These are phyloP conservation scores for Actenoides hombroni DNA, from an alignment of 2,113 vertebrate species.

Conservation along the genomic window DNA sequence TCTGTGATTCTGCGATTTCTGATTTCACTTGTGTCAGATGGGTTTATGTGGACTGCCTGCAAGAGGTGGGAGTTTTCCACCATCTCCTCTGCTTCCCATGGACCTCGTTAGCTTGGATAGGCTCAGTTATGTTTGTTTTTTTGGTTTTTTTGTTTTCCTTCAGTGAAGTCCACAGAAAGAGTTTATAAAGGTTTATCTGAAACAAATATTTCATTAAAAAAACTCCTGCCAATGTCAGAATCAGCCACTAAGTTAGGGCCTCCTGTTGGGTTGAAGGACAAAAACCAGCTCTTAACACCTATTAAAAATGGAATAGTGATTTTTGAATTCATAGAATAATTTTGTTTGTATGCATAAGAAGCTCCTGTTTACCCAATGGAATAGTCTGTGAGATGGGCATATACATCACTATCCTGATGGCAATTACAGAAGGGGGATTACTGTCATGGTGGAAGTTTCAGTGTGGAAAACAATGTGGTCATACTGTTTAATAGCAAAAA, in stretches of 20 bases:
- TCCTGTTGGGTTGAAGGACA: neutral
- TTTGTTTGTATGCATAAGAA: neutral
- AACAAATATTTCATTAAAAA: neutral
- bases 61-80: neutral
- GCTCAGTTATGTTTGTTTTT: neutral
- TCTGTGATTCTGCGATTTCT: too few species aligned
- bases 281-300: neutral
- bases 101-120: neutral
- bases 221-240: neutral
- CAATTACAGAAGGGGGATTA: neutral
- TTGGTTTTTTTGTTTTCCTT: too few species aligned
- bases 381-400: neutral
- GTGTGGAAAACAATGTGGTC: neutral
- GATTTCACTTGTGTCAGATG: too few species aligned
- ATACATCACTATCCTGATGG: neutral
- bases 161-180: neutral
- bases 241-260: neutral
- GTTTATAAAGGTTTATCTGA: neutral
- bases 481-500: fast-evolving
- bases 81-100: neutral
- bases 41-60: neutral
- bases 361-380: neutral
- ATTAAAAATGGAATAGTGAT: neutral
- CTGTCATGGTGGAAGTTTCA: neutral
- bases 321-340: neutral